A percentile compares a stretch with the other conserved stretches of the same genome.
phyloP scores from a whole-genome alignment of 2,888 invertebrate species.

The Antheraea yamamai region DNA sequence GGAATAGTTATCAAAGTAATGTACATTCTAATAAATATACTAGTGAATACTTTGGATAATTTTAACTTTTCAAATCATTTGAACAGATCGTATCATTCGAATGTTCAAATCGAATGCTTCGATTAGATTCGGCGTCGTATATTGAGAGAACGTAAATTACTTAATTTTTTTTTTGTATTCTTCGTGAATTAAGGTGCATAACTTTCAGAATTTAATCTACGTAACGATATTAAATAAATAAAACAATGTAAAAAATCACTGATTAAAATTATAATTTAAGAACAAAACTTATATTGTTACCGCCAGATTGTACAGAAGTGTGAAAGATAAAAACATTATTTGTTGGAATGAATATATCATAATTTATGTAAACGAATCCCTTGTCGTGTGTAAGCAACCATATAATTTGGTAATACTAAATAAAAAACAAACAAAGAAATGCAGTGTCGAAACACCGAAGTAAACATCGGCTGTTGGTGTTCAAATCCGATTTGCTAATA shows the following conservation, averaged over 20 bases:
- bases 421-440: conserved; percentile 13
- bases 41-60: too few relatives aligned
- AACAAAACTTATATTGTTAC: background rate
- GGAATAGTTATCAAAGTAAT: too few relatives aligned
- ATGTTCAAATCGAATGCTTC: too few relatives aligned
- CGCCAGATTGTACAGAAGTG: background rate
- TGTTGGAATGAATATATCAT: background rate
- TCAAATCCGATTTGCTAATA: conserved; percentile 43
- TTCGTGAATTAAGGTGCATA: too few relatives aligned
- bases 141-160: too few relatives aligned
- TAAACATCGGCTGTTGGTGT: conserved; percentile 17
- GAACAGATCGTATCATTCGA: too few relatives aligned
- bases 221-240: background rate
- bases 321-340: background rate
- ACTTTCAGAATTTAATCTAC: too few relatives aligned
- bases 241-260: background rate
- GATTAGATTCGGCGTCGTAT: too few relatives aligned
- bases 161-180: too few relatives aligned
- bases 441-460: background rate
- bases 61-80: too few relatives aligned
- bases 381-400: background rate
- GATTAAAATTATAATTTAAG: background rate
- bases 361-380: conserved; percentile 5
- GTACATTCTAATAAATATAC: too few relatives aligned
- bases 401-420: background rate